Evolutionary conservation across 2,888 invertebrate genomes (phyloP).

Genomic region (Diarsia dahlii): DNA sequence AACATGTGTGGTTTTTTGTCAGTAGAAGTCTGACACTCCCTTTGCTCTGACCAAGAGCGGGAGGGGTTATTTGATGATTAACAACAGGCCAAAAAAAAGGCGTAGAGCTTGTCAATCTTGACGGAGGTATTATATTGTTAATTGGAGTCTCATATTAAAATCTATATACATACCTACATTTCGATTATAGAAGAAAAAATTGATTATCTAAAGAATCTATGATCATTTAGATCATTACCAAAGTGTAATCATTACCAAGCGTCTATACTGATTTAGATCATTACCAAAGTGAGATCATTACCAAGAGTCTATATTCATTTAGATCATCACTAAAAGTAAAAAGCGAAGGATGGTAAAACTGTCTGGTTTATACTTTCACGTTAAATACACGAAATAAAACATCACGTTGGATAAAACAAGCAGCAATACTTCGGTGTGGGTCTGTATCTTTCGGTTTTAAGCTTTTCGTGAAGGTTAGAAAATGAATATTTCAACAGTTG

Average conservation of each 20-base stretch:
- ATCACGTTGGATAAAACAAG: conserved; percentile 18
- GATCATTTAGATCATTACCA: too few species aligned
- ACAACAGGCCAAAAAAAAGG: too few species aligned
- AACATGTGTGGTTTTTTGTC: too few species aligned
- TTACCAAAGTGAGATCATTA: background rate
- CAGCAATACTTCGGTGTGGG: conserved; percentile 7
- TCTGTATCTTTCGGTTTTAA: conserved; percentile 40
- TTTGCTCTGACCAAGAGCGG: too few species aligned
- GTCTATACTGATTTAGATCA: background rate
- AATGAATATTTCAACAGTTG: conserved; percentile 59
- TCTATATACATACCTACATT: too few species aligned
- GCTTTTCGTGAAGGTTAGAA: conserved; percentile 46
- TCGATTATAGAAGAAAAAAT: too few species aligned
- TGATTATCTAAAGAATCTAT: too few species aligned
- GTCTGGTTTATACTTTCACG: background rate
- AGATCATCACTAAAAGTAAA: background rate
- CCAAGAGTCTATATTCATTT: background rate
- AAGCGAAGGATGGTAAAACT: background rate
- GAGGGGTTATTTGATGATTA: too few species aligned
- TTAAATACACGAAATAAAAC: conserved; percentile 23
- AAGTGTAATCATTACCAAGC: background rate
- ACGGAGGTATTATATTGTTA: too few species aligned
- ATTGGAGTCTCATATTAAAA: too few species aligned
- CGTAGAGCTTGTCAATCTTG: too few species aligned
- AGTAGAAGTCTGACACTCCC: too few species aligned